These are phyloP conservation scores for Psix sp. DNA, from an alignment of 1,140 invertebrate genomes.

Conservation along the genomic window DNA sequence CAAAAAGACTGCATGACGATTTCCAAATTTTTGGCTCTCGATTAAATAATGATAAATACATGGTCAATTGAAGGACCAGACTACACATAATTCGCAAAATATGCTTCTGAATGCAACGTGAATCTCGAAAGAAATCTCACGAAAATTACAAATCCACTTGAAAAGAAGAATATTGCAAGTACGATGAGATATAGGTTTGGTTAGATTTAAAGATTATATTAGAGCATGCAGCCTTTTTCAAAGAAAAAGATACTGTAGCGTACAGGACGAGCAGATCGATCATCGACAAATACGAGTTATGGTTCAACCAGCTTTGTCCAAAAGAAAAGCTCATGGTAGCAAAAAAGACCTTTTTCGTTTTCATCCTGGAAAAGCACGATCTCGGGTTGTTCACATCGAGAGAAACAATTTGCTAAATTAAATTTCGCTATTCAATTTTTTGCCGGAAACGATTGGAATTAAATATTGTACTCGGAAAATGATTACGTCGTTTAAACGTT, in stretches of 20 bases:
- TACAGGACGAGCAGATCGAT: constrained; percentile 42
- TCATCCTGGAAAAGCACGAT: too few relatives aligned
- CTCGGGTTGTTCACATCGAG: too few relatives aligned
- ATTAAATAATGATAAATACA: too few relatives aligned
- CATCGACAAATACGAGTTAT: constrained; percentile 49
- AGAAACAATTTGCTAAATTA: too few relatives aligned
- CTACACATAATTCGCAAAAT: too few relatives aligned
- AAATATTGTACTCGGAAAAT: too few relatives aligned
- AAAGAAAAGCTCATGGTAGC: constrained; percentile 19
- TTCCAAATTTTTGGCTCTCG: too few relatives aligned
- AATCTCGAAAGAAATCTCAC: constrained; percentile 54
- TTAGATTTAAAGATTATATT: constrained; percentile 54
- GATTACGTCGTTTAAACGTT: too few relatives aligned
- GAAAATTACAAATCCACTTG: constrained; percentile 55
- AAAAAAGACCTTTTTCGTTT: constrained; percentile 28
- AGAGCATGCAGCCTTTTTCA: constrained; percentile 19
- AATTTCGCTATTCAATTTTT: too few relatives aligned
- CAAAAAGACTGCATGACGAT: too few relatives aligned
- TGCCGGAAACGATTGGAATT: too few relatives aligned
- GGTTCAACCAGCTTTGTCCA: constrained; percentile 40
- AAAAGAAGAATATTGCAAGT: constrained; percentile 45
- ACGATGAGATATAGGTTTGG: constrained; percentile 14
- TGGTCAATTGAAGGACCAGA: too few relatives aligned
- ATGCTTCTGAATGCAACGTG: background rate
- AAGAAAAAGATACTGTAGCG: constrained; percentile 22